A percentile compares a stretch with the other conserved stretches of the same genome.
These are phyloP conservation scores for Patella vulgata DNA, from an alignment of 1,140 invertebrate genomes.

Conservation along the genomic window DNA sequence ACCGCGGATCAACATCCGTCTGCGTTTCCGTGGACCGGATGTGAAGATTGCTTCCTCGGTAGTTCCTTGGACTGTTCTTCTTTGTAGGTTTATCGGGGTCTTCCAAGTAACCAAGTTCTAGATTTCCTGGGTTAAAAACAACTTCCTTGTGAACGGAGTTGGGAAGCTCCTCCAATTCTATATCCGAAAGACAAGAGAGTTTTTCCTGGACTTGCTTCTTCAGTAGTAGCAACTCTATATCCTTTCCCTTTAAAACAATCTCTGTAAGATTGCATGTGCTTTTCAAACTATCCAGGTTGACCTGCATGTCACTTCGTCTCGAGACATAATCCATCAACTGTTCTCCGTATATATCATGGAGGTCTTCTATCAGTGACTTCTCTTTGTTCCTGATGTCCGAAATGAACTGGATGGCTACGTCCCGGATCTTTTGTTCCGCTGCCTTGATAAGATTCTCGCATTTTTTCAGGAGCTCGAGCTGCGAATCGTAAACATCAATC, in stretches of 20 bases:
- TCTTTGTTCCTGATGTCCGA: conserved; percentile 61
- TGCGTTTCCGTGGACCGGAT: conserved; percentile 37
- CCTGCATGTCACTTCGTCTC: conserved; percentile 59
- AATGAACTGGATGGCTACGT: conserved; percentile 63
- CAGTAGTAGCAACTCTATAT: conserved; percentile 66
- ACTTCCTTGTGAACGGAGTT: conserved; percentile 58
- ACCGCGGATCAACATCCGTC: conserved; percentile 30
- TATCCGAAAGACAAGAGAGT: conserved; percentile 56
- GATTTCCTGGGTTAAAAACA: conserved; percentile 54
- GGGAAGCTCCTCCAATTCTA: conserved; percentile 61
- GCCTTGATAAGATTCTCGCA: conserved; percentile 61
- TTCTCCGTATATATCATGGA: conserved; percentile 62
- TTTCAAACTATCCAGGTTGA: conserved; percentile 63
- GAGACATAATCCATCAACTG: conserved; percentile 64
- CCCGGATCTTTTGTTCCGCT: conserved; percentile 62
- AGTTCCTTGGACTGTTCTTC: conserved; percentile 14
- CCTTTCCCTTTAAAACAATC: conserved; percentile 66
- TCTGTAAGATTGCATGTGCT: conserved; percentile 67
- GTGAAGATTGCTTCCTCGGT: background rate
- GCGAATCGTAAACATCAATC: conserved; percentile 59
- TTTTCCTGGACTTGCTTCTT: conserved; percentile 68
- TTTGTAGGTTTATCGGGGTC: conserved; percentile 53
- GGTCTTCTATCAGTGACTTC: conserved; percentile 64
- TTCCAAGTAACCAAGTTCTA: conserved; percentile 60
- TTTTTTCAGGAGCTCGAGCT: conserved; percentile 52